These are phyloP conservation scores for Heliocidaris erythrogramma DNA, from an alignment of 35 echinoderm and acorn worm genomes.

Conservation along the genomic window DNA sequence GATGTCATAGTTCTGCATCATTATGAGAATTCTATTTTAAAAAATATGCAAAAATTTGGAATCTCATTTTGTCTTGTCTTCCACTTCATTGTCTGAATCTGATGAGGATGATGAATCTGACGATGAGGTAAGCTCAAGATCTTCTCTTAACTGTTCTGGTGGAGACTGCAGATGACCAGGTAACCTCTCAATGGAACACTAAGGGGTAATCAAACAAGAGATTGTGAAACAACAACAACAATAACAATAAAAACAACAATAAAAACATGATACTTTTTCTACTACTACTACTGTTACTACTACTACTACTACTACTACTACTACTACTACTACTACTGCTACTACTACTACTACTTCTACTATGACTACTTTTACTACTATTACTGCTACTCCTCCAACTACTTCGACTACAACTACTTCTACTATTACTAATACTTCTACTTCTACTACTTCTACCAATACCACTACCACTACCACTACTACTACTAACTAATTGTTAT, in stretches of 20 bases:
- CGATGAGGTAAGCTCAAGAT: slow-evolving; percentile 15
- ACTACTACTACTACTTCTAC: too few relatives aligned
- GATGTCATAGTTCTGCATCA: background rate
- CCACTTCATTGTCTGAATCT: slow-evolving; percentile 28
- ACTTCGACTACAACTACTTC: too few relatives aligned
- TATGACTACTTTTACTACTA: too few relatives aligned
- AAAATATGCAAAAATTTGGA: background rate
- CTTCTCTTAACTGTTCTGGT: slow-evolving; percentile 50
- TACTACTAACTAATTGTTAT: too few relatives aligned
- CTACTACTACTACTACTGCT: too few relatives aligned
- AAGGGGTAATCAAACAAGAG: background rate
- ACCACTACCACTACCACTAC: too few relatives aligned
- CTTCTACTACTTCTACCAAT: too few relatives aligned
- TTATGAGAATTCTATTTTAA: background rate
- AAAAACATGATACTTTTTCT: too few relatives aligned
- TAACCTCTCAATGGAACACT: slow-evolving; percentile 63
- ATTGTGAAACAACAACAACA: background rate
- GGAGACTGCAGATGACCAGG: slow-evolving; percentile 67
- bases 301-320: too few relatives aligned
- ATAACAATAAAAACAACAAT: background rate
- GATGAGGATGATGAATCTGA: slow-evolving; percentile 35
- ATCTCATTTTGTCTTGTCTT: background rate
- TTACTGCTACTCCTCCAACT: too few relatives aligned
- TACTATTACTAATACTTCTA: too few relatives aligned
- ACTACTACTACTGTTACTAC: too few relatives aligned